Evolutionary conservation across 23 tunicate species (phyloP).

Genomic region (Ascidia mentula): DNA sequence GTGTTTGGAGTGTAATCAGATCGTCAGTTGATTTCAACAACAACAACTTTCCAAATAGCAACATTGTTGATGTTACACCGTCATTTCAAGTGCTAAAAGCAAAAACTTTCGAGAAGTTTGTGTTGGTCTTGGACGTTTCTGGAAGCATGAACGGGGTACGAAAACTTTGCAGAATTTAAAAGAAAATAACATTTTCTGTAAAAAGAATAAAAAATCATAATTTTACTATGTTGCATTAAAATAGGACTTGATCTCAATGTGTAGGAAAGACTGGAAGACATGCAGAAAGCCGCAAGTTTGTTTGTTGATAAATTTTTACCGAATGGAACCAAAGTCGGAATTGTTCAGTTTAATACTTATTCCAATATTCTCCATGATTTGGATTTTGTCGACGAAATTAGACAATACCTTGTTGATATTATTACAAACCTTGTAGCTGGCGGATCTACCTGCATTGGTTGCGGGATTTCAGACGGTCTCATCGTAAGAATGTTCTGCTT

Average conservation of each 20-base stretch:
- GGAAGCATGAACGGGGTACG: neutral
- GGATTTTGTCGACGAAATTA: neutral
- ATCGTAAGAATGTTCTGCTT: neutral
- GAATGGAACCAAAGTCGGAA: conserved; percentile 32
- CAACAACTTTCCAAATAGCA: neutral
- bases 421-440: neutral
- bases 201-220: too few relatives aligned
- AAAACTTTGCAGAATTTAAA: too few relatives aligned
- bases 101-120: neutral
- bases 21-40: conserved; percentile 29
- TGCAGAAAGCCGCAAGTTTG: conserved; percentile 16
- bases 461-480: conserved; percentile 28
- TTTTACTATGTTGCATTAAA: too few relatives aligned
- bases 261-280: neutral
- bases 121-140: conserved; percentile 1
- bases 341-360: conserved; percentile 21
- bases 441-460: conserved; percentile 32
- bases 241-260: too few relatives aligned
- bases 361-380: neutral
- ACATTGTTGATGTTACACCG: neutral
- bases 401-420: conserved; percentile 12
- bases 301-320: conserved; percentile 16
- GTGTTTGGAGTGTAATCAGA: conserved; percentile 51
- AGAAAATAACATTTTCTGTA: too few relatives aligned
- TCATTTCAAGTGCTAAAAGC: neutral